A percentile compares a stretch with the other conserved stretches of the same genome.
phyloP scores from a whole-genome alignment of 2,888 invertebrate genomes.

The Euzetes globulus region DNA sequence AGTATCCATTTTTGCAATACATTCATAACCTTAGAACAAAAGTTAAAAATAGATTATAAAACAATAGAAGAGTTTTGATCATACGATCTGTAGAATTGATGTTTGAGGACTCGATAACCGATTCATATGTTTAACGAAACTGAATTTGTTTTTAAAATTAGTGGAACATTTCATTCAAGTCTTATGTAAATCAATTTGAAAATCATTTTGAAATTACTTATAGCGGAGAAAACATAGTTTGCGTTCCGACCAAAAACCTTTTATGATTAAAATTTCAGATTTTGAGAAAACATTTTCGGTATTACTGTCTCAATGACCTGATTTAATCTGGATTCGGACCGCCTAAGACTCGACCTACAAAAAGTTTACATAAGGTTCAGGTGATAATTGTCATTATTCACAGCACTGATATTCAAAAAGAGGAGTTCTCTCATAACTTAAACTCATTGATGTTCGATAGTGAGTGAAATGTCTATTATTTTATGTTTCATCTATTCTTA shows the following conservation, averaged over 20 bases:
- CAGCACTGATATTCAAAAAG: background rate
- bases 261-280: background rate
- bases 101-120: background rate
- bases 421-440: background rate
- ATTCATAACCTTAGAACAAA: background rate
- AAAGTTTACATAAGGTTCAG: constrained; percentile 17
- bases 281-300: background rate
- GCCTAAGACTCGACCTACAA: constrained; percentile 21
- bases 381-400: background rate
- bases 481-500: background rate
- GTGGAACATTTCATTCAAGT: background rate
- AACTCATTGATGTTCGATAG: background rate
- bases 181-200: background rate
- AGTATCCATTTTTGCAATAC: background rate
- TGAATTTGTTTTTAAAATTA: background rate
- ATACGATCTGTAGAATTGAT: background rate
- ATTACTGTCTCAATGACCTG: constrained; percentile 23
- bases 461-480: constrained; percentile 15
- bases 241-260: background rate
- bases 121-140: background rate
- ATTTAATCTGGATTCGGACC: background rate
- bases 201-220: background rate
- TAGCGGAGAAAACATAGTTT: background rate
- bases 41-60: background rate
- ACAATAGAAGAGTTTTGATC: background rate